Evolutionary conservation across 1,140 invertebrate species (phyloP), one percentile per base, ranked within the genome.

Genomic region (Drosophila jambulina): DNA sequence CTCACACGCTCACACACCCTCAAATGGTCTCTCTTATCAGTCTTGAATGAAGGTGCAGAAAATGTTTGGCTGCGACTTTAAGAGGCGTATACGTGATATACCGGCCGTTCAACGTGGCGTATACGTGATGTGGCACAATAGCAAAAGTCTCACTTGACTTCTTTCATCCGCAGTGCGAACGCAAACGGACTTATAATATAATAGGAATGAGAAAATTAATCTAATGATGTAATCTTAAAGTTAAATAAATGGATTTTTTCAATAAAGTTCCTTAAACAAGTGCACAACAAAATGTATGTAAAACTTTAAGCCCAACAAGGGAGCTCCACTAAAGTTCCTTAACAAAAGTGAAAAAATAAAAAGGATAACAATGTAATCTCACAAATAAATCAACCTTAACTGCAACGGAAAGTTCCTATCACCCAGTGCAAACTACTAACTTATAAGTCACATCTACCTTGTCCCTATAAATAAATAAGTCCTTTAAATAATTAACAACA

Each of bases 321-420:
- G 21, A 49, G 12, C 0, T 60, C 45, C 32, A 63, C 49, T 45
- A 75, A 69, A 87, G 83, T 83, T 87, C 84, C 83, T 87, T 29
- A 9, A 46, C 27, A 1, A 74, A 74, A 64, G 60, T 63, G 75
- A 70, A 75, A 70, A 80, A 46, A n/a, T 25, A n/a, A 36, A 15
- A 21, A 21, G 38, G 2, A 15, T 13, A 32, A 21, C 21, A 2
- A 72, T 72, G 69, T 72, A 71, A 70, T 42, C 67, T 32, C 25
- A 19, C 13, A 69, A 56, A 34, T 4, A 40, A 46, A 51, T n/a
- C 23, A 34, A 62, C n/a, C 2, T 48, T 48, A 67, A 54, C 34
- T 63, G 51, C 42, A 61, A 70, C 46, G 48, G 9, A 72, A 78
- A 90, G 85, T 88, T 88, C 85, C 84, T 90, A 90, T 60, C 25